These are phyloP conservation scores for Phataginus tetradactyla DNA, from an alignment of 2,797 vertebrate species.

Conservation along the genomic window DNA sequence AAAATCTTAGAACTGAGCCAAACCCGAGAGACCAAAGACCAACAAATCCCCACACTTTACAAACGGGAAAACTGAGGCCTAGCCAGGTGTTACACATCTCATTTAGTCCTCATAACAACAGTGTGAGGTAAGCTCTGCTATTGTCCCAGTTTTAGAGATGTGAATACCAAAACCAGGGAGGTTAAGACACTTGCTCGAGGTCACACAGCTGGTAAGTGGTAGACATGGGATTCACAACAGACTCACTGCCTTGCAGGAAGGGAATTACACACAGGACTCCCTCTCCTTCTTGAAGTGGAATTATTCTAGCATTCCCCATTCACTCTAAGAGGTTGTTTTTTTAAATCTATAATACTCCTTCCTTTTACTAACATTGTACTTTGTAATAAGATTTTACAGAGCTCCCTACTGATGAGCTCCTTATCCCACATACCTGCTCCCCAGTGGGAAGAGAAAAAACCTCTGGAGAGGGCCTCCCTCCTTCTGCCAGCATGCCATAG, in stretches of 20 bases:
- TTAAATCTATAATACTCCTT: neutral
- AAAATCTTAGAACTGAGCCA: neutral
- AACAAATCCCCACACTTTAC: neutral
- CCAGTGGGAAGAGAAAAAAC: slow-evolving; percentile 77
- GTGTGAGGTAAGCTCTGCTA: neutral
- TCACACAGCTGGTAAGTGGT: neutral
- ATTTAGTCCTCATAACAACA: neutral
- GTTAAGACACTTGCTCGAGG: neutral
- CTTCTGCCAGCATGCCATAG: slow-evolving; percentile 68
- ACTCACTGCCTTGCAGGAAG: neutral
- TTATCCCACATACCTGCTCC: slow-evolving; percentile 79
- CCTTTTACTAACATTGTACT: neutral
- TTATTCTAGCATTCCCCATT: neutral
- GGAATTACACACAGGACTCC: neutral
- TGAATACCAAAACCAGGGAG: neutral
- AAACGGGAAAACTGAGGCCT: neutral
- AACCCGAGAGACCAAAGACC: neutral
- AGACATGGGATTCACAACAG: neutral
- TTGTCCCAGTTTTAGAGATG: neutral
- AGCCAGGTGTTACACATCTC: neutral
- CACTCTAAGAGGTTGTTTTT: neutral
- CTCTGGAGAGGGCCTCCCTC: neutral
- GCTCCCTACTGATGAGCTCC: neutral
- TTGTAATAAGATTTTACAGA: neutral
- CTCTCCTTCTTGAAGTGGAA: neutral